Evolutionary conservation across 2,888 invertebrate species (phyloP).

Genomic region (Chrysina gloriosa): DNA sequence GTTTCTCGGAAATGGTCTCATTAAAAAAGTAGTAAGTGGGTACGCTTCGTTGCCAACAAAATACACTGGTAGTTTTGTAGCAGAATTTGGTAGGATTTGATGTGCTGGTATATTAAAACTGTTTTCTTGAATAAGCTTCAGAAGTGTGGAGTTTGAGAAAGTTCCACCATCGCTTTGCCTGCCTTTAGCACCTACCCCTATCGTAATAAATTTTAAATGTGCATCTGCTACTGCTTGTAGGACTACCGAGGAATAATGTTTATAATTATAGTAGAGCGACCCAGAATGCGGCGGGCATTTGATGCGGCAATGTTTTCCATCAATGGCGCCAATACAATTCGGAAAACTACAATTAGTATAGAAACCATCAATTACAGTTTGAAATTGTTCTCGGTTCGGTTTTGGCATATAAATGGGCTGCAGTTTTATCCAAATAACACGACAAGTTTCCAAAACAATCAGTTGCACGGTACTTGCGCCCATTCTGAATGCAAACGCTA

Average conservation of each 20-base stretch:
- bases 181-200: neutral
- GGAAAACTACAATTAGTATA: neutral
- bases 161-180: no score
- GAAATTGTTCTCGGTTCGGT: neutral
- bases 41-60: no score
- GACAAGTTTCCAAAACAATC: neutral
- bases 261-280: neutral
- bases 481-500: conserved; percentile 1
- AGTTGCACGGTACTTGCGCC: neutral
- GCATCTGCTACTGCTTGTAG: neutral
- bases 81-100: no score
- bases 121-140: no score
- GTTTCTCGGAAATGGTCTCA: no score
- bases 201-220: neutral
- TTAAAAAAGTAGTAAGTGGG: no score
- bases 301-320: neutral
- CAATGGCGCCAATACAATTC: neutral
- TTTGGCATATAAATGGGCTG: neutral
- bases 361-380: neutral
- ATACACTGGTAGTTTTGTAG: no score
- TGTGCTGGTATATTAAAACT: no score
- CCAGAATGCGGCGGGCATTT: neutral
- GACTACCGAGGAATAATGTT: neutral
- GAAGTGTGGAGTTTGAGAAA: no score
- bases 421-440: neutral